Conservation (phyloP, 92 coral and sea anemone species). For the Anthopleura xanthogrammica region DNA sequence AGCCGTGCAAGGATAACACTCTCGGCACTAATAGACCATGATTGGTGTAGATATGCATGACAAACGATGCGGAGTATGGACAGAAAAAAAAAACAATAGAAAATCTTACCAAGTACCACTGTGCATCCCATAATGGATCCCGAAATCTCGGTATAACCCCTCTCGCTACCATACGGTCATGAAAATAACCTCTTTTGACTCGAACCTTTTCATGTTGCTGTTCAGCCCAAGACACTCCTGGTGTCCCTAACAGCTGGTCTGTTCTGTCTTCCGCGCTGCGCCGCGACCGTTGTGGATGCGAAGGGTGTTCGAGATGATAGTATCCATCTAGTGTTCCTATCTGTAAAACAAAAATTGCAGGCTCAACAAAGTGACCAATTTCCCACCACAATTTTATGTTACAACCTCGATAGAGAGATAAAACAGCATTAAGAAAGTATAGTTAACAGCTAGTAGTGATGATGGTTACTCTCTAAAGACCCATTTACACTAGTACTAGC, state of each 20-base stretch:
- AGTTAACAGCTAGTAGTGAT: too few relatives aligned
- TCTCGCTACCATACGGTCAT: slow-evolving; percentile 87
- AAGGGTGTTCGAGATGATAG: slow-evolving; percentile 90
- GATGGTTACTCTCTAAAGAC: too few relatives aligned
- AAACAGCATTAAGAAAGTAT: too few relatives aligned
- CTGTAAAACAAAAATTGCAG: slow-evolving; percentile 27
- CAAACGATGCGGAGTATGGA: neutral
- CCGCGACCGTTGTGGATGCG: slow-evolving; percentile 79
- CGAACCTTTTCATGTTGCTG: slow-evolving; percentile 95
- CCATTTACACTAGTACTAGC: too few relatives aligned
- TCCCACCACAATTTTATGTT: too few relatives aligned
- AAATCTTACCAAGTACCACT: slow-evolving; percentile 92
- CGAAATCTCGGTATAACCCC: slow-evolving; percentile 73
- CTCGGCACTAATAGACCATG: neutral
- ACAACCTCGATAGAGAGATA: too few relatives aligned
- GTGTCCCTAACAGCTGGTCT: slow-evolving; percentile 53
- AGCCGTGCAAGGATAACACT: too few relatives aligned
- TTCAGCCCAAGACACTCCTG: slow-evolving; percentile 91
- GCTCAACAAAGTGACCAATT: too few relatives aligned
- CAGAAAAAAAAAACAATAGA: neutral
- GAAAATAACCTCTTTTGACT: slow-evolving; percentile 85
- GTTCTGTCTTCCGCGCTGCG: slow-evolving; percentile 91
- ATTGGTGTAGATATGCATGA: neutral
- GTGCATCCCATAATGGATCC: slow-evolving; percentile 92
- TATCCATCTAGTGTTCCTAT: slow-evolving; percentile 82